A percentile compares a stretch with the other conserved stretches of the same genome.
phyloP scores from a whole-genome alignment of 2,113 vertebrate species.

The Malurus cyaneus region DNA sequence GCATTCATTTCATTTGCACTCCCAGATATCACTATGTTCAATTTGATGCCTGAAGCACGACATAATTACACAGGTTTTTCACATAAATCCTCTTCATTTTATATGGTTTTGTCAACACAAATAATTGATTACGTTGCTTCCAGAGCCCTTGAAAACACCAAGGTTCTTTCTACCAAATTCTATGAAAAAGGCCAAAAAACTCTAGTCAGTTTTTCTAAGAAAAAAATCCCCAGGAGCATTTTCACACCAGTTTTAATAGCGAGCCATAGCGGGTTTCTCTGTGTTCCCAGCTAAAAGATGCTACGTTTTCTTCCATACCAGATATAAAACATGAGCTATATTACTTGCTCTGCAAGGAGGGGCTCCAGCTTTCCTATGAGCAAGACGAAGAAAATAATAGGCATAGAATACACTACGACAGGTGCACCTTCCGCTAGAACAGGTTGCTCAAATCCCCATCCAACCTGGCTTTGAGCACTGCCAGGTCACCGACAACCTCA shows the following conservation, averaged over 20 bases:
- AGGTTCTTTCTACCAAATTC: not conserved
- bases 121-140: not conserved
- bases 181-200: not conserved
- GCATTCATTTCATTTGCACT: not conserved
- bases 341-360: not conserved
- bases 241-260: not conserved
- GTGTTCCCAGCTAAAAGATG: not conserved
- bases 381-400: not conserved
- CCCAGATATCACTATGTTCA: not conserved
- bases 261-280: not conserved
- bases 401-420: not conserved
- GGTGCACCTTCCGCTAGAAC: too few relatives aligned
- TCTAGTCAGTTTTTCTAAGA: not conserved
- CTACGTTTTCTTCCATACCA: not conserved
- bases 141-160: not conserved
- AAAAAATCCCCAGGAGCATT: not conserved
- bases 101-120: not conserved
- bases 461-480: not conserved
- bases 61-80: not conserved
- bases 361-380: not conserved
- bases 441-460: not conserved
- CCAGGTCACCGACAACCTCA: rapidly evolving
- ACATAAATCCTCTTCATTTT: not conserved
- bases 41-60: not conserved
- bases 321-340: not conserved